Evolutionary conservation across 2,797 vertebrate genomes (phyloP), one percentile per base, ranked within the genome.

Genomic region (Clarias platycephalus): DNA sequence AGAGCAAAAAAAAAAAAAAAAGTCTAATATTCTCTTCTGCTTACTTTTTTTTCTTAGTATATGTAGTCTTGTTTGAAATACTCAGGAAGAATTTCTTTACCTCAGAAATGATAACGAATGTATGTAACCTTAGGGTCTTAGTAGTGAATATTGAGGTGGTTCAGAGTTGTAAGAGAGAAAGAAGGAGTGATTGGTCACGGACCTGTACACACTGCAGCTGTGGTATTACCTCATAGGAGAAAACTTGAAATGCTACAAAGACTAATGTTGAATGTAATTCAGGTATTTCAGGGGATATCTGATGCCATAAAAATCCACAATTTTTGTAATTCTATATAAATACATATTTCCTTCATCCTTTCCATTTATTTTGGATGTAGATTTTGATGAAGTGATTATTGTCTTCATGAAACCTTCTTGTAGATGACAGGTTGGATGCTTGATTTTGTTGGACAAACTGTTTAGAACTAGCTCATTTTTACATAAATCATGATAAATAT

Each of bases 221-320:
- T 93, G 93, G 91, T 93, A 92, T 96, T 96, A 97, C 95, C 96
- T 97, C 95, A 92, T 88, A 88, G 93, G 94, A 96, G 91, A 96
- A 76, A 96, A 98, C 96, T 97, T 97, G 96, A 97, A 90, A 95
- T 95, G 95, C 95, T 93, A 95, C 96, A 94, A 96, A 96, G 96
- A 95, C 93, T 96, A 95, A 96, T 94, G 94, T 95, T 96, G 98
- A 99, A 98, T 98, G 97, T 98, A 99, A 96, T 96, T 96, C 93
- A 95, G 95, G 95, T 96, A 96, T 95, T 96, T 95, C 94, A 96
- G 94, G 95, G 92, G 92, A 95, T 95, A 95, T 95, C 95, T 95
- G 93, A 95, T 95, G 95, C 95, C 95, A 96, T 95, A 95, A 95
- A 95, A 83, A 86, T 95, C 90, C 93, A 94, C 93, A 93, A 94